Evolutionary conservation across 2,113 vertebrate genomes (phyloP).

Genomic region (Tretioscincus oriximinensis): DNA sequence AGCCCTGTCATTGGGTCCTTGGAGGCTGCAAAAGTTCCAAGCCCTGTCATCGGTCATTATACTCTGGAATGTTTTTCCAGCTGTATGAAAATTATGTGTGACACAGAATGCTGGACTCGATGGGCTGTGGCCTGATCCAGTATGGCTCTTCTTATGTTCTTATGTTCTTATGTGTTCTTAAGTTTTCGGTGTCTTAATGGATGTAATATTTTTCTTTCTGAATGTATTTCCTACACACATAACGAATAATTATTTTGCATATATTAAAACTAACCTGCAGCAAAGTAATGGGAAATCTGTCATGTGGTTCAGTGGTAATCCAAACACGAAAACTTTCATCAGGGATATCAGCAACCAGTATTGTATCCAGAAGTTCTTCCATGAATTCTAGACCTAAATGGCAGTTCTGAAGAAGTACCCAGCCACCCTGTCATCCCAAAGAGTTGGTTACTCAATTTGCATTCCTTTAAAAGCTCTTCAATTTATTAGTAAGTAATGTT

Average conservation of each 20-base stretch:
- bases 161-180: too few species aligned
- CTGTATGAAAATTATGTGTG: too few species aligned
- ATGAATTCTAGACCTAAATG: constrained; percentile 79
- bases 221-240: not conserved
- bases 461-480: not conserved
- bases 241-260: constrained; percentile 1
- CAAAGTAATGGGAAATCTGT: constrained; percentile 74
- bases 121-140: too few species aligned
- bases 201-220: not conserved
- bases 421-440: constrained; percentile 71
- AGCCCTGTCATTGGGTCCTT: too few species aligned
- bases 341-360: constrained; percentile 63
- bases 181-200: not conserved
- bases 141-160: too few species aligned
- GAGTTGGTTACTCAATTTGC: constrained; percentile 8
- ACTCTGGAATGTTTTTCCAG: too few species aligned
- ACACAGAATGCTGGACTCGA: too few species aligned
- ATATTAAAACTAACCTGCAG: constrained; percentile 68
- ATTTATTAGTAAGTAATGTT: constrained; percentile 28
- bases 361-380: constrained; percentile 73
- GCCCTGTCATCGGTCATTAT: too few species aligned
- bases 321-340: constrained; percentile 72
- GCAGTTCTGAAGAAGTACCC: constrained; percentile 79
- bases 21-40: too few species aligned
- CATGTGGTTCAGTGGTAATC: constrained; percentile 77